Evolutionary conservation across 2,113 vertebrate species (phyloP).

Genomic region (Synchiropus splendidus): DNA sequence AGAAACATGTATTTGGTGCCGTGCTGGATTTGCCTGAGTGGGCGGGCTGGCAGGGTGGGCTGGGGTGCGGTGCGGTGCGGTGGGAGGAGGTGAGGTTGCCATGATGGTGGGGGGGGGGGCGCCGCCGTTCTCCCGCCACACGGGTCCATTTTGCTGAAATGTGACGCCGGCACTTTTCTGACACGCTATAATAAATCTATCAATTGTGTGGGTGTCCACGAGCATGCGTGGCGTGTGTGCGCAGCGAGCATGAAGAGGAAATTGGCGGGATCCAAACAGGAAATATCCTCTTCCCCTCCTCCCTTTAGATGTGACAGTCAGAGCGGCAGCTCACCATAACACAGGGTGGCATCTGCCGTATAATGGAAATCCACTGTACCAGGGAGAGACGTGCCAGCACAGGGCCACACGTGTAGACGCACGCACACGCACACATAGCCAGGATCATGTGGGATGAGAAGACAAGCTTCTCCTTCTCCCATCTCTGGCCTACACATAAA

Average conservation of each 20-base stretch:
- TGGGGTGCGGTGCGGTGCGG: slow-evolving; percentile 1
- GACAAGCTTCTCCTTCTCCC: slow-evolving; percentile 29
- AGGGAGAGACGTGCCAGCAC: not conserved
- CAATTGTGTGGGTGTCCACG: slow-evolving; percentile 30
- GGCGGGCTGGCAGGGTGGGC: slow-evolving; percentile 25
- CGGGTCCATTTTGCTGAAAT: slow-evolving; percentile 59
- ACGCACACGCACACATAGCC: slow-evolving; percentile 7
- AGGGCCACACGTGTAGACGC: slow-evolving; percentile 17
- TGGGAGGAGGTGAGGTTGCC: slow-evolving; percentile 18
- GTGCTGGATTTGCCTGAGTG: slow-evolving; percentile 47
- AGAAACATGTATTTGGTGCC: slow-evolving; percentile 58
- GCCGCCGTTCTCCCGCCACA: slow-evolving; percentile 36
- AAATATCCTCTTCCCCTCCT: slow-evolving; percentile 43
- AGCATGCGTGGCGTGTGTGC: slow-evolving; percentile 6
- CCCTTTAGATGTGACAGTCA: slow-evolving; percentile 47
- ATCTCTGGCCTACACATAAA: slow-evolving; percentile 48
- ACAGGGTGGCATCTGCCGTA: slow-evolving; percentile 40
- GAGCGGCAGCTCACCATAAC: slow-evolving; percentile 35
- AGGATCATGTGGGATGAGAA: slow-evolving; percentile 26
- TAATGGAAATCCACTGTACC: slow-evolving; percentile 52
- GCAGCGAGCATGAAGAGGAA: slow-evolving; percentile 37
- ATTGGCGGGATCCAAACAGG: slow-evolving; percentile 53
- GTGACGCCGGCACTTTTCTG: slow-evolving; percentile 57
- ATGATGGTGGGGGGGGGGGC: not conserved
- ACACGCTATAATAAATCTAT: slow-evolving; percentile 61